These are phyloP conservation scores for Lasius platythorax DNA, from an alignment of 2,888 invertebrate genomes.

Conservation along the genomic window DNA sequence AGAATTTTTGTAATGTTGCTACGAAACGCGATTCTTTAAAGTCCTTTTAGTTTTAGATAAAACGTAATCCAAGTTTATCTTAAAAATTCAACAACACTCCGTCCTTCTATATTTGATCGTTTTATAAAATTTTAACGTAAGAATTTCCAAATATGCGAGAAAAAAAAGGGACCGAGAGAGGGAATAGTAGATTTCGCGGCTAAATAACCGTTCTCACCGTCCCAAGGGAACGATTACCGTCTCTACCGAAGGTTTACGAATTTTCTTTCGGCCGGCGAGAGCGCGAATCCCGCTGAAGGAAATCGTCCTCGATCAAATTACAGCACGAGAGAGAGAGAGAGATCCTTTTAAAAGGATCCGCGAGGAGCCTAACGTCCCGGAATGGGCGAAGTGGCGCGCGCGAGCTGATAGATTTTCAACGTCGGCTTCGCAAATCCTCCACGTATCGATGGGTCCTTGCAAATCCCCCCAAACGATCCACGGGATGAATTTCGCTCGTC, in stretches of 20 bases:
- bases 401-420: conserved; percentile 53
- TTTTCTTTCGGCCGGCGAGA: background rate
- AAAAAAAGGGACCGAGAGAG: background rate
- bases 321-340: conserved; percentile 15
- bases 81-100: too few relatives aligned
- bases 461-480: conserved; percentile 67
- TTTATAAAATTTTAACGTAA: background rate
- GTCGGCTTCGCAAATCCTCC: conserved; percentile 55
- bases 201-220: background rate
- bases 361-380: conserved; percentile 22
- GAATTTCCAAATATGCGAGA: background rate
- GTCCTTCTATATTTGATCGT: background rate
- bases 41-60: background rate
- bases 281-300: conserved; percentile 19
- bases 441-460: conserved; percentile 55
- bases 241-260: conserved; percentile 8
- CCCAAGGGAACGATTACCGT: conserved; percentile 3
- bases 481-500: conserved; percentile 64
- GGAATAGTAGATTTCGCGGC: background rate
- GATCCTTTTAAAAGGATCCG: conserved; percentile 44
- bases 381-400: conserved; percentile 26
- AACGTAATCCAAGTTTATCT: background rate
- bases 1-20: too few relatives aligned
- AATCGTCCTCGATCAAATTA: conserved; percentile 51
- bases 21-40: background rate